Evolutionary conservation across 2,113 vertebrate species (phyloP).

Genomic region (Prionailurus viverrinus): DNA sequence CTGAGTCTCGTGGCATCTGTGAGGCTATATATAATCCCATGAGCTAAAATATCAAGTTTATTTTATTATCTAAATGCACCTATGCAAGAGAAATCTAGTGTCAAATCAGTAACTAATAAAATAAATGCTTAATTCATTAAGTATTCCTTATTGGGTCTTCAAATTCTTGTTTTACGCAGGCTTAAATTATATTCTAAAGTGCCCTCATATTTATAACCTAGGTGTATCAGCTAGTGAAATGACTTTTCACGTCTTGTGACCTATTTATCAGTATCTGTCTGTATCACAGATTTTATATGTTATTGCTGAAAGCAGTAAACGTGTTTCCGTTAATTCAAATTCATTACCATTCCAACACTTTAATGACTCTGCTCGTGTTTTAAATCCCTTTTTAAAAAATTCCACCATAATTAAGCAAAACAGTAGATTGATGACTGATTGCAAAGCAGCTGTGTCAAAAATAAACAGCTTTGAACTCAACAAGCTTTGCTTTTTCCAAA

Average conservation of each 20-base stretch:
- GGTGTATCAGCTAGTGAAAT: too few relatives aligned
- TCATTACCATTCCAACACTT: background rate
- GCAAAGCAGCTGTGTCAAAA: slow-evolving; percentile 49
- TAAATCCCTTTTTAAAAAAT: slow-evolving; percentile 65
- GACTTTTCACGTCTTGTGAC: background rate
- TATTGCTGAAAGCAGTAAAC: background rate
- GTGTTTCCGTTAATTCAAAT: slow-evolving; percentile 1
- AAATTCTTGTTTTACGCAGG: background rate
- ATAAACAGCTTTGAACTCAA: slow-evolving; percentile 68
- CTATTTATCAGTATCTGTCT: background rate
- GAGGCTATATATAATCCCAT: background rate
- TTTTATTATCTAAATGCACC: background rate
- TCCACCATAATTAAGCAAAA: slow-evolving; percentile 66
- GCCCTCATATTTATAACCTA: background rate
- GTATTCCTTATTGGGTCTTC: background rate
- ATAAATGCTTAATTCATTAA: background rate
- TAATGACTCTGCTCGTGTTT: background rate
- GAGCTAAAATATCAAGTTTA: background rate
- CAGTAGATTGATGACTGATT: slow-evolving; percentile 60
- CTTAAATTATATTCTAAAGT: background rate
- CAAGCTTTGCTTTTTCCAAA: slow-evolving; percentile 40
- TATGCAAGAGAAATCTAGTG: background rate
- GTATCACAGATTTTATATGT: background rate
- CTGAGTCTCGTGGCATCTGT: background rate
- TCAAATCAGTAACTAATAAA: background rate